Evolutionary conservation across 53 echinoderm and acorn worm genomes (phyloP), one percentile per base, ranked within the genome.

Genomic region (Luidia sarsii): DNA sequence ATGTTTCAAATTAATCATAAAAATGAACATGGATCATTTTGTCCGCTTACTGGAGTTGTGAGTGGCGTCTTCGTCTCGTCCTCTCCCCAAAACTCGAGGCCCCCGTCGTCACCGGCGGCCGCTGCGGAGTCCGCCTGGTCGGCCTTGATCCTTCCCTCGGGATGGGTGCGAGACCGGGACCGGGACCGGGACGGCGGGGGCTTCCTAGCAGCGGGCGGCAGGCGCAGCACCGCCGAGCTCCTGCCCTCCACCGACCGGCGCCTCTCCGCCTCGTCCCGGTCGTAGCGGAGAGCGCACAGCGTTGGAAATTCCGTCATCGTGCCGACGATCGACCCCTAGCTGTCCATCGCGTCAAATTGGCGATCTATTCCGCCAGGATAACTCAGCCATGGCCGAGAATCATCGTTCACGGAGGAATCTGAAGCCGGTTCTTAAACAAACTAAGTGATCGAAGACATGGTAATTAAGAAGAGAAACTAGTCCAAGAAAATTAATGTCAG

Each of bases 291-390:
- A 19, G 50, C 70, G 31, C 82, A 82, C n/a, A 82, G 82, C 32
- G 82, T 82, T 32, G 82, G 82, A 45, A 82, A 82, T 66, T 82
- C 82, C 32, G 67, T 82, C 82, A 82, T 82, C n/a, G n/a, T n/a
- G n/a, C n/a, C n/a, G n/a, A n/a, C n/a, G n/a, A n/a, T n/a, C n/a
- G n/a, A n/a, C n/a, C n/a, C n/a, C n/a, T n/a, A n/a, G n/a, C n/a
- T 77, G 51, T 29, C 35, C 63, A 41, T 11, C 11, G 41, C 56
- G 50, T 39, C 22, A 27, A 36, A 54, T 24, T 72, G 70, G 70
- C 70, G 52, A 51, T 72, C 56, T 72, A 55, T 72, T 60, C 62
- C 48, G 61, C 45, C 60, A 60, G 1, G 27, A 56, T 46, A 11
- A 61, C 28, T 60, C 61, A 77, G 59, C 77, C 77, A 77, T 77